A percentile compares a stretch with the other conserved stretches of the same genome.
Conservation (phyloP, 2,888 invertebrate genomes). For the Odontomyia ornata region DNA sequence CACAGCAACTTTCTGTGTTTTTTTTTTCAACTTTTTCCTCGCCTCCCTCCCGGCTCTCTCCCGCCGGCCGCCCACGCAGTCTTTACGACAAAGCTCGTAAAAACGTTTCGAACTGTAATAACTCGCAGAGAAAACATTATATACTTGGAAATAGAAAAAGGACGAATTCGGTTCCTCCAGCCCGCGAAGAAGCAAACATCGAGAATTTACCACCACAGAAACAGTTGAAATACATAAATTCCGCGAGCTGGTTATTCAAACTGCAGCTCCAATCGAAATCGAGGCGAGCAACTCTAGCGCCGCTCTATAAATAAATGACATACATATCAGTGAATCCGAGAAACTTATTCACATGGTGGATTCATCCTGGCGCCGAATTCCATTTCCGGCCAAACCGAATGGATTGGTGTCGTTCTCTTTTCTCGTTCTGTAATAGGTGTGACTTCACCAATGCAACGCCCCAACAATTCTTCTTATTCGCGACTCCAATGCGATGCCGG, state of each 20-base stretch:
- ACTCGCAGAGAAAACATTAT: constrained; percentile 32
- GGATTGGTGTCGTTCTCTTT: constrained; percentile 47
- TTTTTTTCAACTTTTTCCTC: neutral
- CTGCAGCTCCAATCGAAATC: constrained; percentile 27
- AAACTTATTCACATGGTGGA: constrained; percentile 17
- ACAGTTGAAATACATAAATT: constrained; percentile 35
- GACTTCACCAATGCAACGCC: constrained; percentile 50
- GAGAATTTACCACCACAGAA: constrained; percentile 17
- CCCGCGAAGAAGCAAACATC: neutral
- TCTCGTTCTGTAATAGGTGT: constrained; percentile 45
- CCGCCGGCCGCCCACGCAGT: neutral
- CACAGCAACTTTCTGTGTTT: constrained; percentile 18
- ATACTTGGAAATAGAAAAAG: constrained; percentile 6
- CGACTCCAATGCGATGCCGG: constrained; percentile 20
- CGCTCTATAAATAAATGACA: constrained; percentile 49
- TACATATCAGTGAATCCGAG: constrained; percentile 36
- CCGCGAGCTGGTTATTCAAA: neutral
- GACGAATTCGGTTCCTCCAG: neutral
- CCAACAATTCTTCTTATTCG: constrained; percentile 43
- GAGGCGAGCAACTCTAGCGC: constrained; percentile 13
- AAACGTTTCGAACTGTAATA: neutral
- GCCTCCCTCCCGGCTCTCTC: neutral
- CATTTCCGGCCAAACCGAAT: constrained; percentile 48
- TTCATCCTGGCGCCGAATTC: constrained; percentile 44
- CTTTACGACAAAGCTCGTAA: neutral